A percentile compares a stretch with the other conserved stretches of the same genome.
These are phyloP conservation scores for Limnephilus rhombicus DNA, from an alignment of 2,888 invertebrate species.

Conservation along the genomic window DNA sequence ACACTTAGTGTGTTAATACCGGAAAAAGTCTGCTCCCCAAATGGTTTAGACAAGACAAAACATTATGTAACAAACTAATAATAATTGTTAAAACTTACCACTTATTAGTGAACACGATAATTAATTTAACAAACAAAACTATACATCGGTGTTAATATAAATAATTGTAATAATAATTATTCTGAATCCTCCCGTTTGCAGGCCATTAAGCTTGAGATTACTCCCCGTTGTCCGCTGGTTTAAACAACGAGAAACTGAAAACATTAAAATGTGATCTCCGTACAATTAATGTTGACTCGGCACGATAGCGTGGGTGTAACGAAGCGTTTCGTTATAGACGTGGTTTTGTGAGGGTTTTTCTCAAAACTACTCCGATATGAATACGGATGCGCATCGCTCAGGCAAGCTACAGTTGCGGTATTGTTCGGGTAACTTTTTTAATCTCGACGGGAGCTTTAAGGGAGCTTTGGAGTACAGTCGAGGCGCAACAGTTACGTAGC, in stretches of 20 bases:
- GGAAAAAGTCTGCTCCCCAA: not conserved
- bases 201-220: not conserved
- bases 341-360: constrained; percentile 33
- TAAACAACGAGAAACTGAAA: not conserved
- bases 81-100: not conserved
- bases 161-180: not conserved
- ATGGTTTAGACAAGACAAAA: not conserved
- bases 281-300: constrained; percentile 6
- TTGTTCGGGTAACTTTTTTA: constrained; percentile 59
- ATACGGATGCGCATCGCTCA: constrained; percentile 34
- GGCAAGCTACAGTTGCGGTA: constrained; percentile 45
- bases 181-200: not conserved
- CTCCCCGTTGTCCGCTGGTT: not conserved
- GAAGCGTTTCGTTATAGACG: constrained; percentile 21
- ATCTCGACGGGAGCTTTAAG: constrained; percentile 46
- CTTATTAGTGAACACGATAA: not conserved
- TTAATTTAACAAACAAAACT: not conserved
- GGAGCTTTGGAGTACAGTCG: constrained; percentile 21
- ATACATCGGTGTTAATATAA: not conserved
- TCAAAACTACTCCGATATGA: constrained; percentile 35
- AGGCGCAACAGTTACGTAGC: constrained; percentile 36
- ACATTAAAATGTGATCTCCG: constrained; percentile 17
- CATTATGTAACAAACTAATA: not conserved
- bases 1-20: not conserved
- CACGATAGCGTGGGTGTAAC: not conserved